These are phyloP conservation scores for Hyperoplus immaculatus DNA, from an alignment of 2,797 vertebrate species.

Conservation along the genomic window DNA sequence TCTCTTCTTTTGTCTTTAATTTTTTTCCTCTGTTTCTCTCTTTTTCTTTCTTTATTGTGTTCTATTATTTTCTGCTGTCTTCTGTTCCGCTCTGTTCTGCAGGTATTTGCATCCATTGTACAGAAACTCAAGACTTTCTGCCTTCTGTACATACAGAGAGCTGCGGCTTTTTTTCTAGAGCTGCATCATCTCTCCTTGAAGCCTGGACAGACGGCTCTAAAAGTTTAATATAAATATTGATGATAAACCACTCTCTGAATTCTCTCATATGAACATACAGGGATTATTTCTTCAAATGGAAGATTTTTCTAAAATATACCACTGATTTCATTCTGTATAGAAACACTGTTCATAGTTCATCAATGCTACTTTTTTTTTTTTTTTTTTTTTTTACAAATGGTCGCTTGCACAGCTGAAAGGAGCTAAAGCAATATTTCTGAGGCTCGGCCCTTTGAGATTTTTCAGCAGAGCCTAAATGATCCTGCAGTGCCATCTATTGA, in stretches of 20 bases:
- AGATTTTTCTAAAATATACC: slow-evolving; percentile 60
- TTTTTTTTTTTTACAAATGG: slow-evolving; percentile 30
- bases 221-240: slow-evolving; percentile 67
- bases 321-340: slow-evolving; percentile 65
- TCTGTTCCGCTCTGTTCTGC: slow-evolving; percentile 43
- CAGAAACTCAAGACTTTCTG: slow-evolving; percentile 72
- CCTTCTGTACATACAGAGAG: slow-evolving; percentile 81
- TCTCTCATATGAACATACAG: slow-evolving; percentile 67
- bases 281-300: slow-evolving; percentile 70
- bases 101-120: slow-evolving; percentile 69
- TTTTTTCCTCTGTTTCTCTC: not conserved
- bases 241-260: slow-evolving; percentile 67
- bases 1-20: not conserved
- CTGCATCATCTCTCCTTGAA: slow-evolving; percentile 53
- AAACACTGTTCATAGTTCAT: slow-evolving; percentile 61
- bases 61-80: slow-evolving; percentile 28
- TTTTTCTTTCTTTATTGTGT: slow-evolving; percentile 21
- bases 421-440: slow-evolving; percentile 81
- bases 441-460: slow-evolving; percentile 58
- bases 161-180: slow-evolving; percentile 53
- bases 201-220: slow-evolving; percentile 66
- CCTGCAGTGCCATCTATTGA: slow-evolving; percentile 79
- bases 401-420: slow-evolving; percentile 75
- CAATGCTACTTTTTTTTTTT: slow-evolving; percentile 45
- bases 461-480: slow-evolving; percentile 70